Percentiles rank a stretch among this genome's conserved stretches.
phyloP scores from a whole-genome alignment of 2,797 vertebrate species.

The Etheostoma perlongum region DNA sequence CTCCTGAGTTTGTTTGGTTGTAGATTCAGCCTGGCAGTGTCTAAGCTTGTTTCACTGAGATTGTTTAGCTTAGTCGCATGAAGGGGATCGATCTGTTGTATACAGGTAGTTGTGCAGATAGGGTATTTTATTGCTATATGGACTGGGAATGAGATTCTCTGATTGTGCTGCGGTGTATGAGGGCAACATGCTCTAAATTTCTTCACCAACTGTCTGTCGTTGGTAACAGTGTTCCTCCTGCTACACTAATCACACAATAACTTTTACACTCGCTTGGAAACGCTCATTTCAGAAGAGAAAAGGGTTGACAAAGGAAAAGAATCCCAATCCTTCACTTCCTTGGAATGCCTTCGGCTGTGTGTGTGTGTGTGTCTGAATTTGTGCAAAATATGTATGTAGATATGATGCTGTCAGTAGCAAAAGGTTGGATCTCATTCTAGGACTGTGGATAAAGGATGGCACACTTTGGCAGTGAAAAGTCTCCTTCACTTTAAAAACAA shows the following conservation, averaged over 20 bases:
- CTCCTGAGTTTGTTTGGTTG: constrained; percentile 57
- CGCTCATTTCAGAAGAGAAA: constrained; percentile 30
- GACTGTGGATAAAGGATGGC: constrained; percentile 23
- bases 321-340: constrained; percentile 23
- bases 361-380: constrained; percentile 34
- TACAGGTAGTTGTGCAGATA: constrained; percentile 18
- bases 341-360: constrained; percentile 57
- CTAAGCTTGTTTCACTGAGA: constrained; percentile 63
- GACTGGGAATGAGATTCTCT: constrained; percentile 22
- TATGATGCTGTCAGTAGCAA: constrained; percentile 35
- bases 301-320: constrained; percentile 1
- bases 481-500: neutral
- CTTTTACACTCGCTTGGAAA: constrained; percentile 23
- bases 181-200: constrained; percentile 1
- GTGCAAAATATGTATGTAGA: constrained; percentile 56
- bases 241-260: neutral
- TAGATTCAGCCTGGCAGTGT: constrained; percentile 59
- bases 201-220: neutral
- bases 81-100: constrained; percentile 8
- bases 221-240: neutral
- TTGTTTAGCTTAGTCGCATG: constrained; percentile 37
- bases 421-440: constrained; percentile 31
- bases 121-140: constrained; percentile 28
- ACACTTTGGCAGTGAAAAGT: constrained; percentile 39
- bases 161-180: constrained; percentile 68